phyloP scores from a whole-genome alignment of 2,113 vertebrate species.

The Cyprinodon brontotheroides region DNA sequence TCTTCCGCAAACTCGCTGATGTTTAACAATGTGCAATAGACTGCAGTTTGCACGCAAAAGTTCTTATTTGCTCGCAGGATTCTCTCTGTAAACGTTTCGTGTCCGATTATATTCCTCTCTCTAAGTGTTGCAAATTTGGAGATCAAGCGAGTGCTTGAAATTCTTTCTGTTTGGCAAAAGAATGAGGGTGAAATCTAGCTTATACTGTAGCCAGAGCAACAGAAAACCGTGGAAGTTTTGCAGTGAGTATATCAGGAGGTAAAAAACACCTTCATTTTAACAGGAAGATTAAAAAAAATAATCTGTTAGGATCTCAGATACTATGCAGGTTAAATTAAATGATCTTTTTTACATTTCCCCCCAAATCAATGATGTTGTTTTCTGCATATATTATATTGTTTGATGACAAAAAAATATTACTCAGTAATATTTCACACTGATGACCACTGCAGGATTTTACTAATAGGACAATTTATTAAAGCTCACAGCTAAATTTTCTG shows the following conservation, averaged over 20 bases:
- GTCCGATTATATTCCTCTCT: slow-evolving; percentile 39
- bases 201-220: slow-evolving; percentile 40
- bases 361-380: no score
- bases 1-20: slow-evolving; percentile 45
- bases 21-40: slow-evolving; percentile 42
- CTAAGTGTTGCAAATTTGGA: slow-evolving; percentile 53
- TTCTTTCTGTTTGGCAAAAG: slow-evolving; percentile 47
- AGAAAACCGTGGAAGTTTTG: slow-evolving; percentile 22
- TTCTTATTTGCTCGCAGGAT: not conserved
- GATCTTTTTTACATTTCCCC: not conserved
- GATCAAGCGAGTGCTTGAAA: slow-evolving; percentile 67
- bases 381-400: not conserved
- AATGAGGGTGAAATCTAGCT: slow-evolving; percentile 25
- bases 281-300: slow-evolving; percentile 11
- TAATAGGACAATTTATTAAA: not conserved
- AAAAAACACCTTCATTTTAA: slow-evolving; percentile 35
- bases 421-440: not conserved
- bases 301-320: slow-evolving; percentile 1
- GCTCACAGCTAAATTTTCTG: not conserved
- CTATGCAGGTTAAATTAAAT: not conserved
- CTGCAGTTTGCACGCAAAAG: not conserved
- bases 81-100: not conserved
- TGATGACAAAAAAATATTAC: no score
- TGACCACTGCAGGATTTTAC: not conserved
- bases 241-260: slow-evolving; percentile 15